A percentile compares a stretch with the other conserved stretches of the same genome.
These are phyloP conservation scores for Argopecten irradians DNA, from an alignment of 1,140 invertebrate genomes.

Conservation along the genomic window DNA sequence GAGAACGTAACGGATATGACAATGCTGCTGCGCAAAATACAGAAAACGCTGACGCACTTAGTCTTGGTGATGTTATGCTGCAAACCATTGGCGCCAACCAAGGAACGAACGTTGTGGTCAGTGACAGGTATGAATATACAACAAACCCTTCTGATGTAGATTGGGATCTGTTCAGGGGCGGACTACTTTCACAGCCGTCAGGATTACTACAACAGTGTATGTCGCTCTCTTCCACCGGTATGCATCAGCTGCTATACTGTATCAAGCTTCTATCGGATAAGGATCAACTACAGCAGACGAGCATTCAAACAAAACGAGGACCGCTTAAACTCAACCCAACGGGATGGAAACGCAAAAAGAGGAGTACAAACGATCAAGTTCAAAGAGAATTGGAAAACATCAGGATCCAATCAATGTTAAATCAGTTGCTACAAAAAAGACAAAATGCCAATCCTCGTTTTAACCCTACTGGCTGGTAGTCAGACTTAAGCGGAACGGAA, in stretches of 20 bases:
- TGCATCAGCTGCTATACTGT: not conserved
- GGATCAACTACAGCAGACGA: not conserved
- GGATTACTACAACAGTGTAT: not conserved
- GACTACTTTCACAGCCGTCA: not conserved
- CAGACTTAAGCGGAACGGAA: not conserved
- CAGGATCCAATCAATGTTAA: not conserved
- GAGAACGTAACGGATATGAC: not conserved
- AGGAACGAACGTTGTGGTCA: not conserved
- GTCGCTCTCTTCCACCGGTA: not conserved
- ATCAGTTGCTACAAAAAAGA: not conserved
- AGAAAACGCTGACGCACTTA: not conserved
- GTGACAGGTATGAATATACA: not conserved
- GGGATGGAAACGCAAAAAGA: not conserved
- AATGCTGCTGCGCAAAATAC: not conserved
- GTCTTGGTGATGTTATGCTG: not conserved
- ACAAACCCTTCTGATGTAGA: not conserved
- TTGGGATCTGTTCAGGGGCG: not conserved
- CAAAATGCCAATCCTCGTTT: not conserved
- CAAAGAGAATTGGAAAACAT: not conserved
- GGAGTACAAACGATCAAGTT: not conserved
- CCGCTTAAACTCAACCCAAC: conserved; percentile 7
- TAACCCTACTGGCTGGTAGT: not conserved
- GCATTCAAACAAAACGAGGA: not conserved
- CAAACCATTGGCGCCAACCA: not conserved
- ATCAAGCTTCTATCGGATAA: not conserved